A percentile compares a stretch with the other conserved stretches of the same genome.
phyloP scores from a whole-genome alignment of 2,113 vertebrate species.

The Psephotus haematonotus region DNA sequence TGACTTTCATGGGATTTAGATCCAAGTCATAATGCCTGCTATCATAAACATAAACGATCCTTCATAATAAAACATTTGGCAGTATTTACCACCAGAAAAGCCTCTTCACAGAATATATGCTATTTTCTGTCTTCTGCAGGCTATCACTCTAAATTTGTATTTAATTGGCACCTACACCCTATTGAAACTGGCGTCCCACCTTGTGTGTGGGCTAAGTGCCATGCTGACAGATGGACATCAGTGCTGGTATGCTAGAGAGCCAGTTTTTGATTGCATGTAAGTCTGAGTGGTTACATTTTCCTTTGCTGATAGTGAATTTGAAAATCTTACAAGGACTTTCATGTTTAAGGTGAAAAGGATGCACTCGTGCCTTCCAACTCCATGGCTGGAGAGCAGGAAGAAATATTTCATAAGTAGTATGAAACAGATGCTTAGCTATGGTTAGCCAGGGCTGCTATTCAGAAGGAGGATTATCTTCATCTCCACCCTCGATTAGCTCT shows the following conservation, averaged over 20 bases:
- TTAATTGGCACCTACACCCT: conserved; percentile 57
- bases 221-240: conserved; percentile 70
- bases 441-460: neutral
- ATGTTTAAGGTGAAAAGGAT: neutral
- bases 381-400: neutral
- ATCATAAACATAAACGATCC: conserved; percentile 59
- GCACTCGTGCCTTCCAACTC: neutral
- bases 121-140: conserved; percentile 67
- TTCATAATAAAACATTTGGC: conserved; percentile 64
- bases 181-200: neutral
- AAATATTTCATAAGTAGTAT: fast-evolving
- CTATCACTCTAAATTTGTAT: conserved; percentile 64
- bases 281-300: neutral
- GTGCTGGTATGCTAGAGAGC: conserved; percentile 58
- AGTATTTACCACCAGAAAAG: conserved; percentile 36
- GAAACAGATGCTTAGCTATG: neutral
- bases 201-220: conserved; percentile 64
- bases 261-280: neutral
- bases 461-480: conserved; percentile 1
- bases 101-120: conserved; percentile 35
- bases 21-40: neutral
- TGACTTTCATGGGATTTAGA: neutral
- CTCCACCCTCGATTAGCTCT: conserved; percentile 35
- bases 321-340: neutral
- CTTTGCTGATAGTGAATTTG: neutral